These are phyloP conservation scores for Orientallactaga sibirica DNA, from an alignment of 2,797 vertebrate species.

Conservation along the genomic window DNA sequence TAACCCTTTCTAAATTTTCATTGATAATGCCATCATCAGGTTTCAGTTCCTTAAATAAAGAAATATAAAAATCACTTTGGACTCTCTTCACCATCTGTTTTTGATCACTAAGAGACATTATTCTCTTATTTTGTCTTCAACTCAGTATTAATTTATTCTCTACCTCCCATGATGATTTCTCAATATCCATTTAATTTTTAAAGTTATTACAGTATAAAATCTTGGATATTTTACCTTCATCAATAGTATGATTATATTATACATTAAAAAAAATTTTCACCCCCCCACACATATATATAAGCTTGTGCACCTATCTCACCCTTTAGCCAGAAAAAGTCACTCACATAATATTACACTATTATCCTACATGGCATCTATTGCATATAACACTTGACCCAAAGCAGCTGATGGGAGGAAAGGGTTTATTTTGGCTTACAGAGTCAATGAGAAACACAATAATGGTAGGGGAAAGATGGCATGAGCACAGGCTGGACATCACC, in stretches of 20 bases:
- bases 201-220: not conserved
- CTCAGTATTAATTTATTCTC: not conserved
- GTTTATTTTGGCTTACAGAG: no score
- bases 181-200: not conserved
- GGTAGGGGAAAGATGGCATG: no score
- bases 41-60: not conserved
- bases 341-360: not conserved
- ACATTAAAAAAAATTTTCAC: not conserved
- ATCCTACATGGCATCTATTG: not conserved
- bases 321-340: not conserved
- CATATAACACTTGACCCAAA: no score
- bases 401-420: no score
- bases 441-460: no score
- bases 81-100: not conserved
- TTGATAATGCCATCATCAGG: not conserved
- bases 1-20: not conserved
- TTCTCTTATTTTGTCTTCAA: not conserved
- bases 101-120: not conserved
- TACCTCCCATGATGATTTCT: not conserved
- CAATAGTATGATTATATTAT: not conserved
- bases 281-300: not conserved
- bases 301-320: not conserved
- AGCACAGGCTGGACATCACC: no score
- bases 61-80: not conserved
- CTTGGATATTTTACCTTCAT: not conserved